These are phyloP conservation scores for Capitella teleta DNA, from an alignment of 1,140 invertebrate genomes.

Conservation along the genomic window DNA sequence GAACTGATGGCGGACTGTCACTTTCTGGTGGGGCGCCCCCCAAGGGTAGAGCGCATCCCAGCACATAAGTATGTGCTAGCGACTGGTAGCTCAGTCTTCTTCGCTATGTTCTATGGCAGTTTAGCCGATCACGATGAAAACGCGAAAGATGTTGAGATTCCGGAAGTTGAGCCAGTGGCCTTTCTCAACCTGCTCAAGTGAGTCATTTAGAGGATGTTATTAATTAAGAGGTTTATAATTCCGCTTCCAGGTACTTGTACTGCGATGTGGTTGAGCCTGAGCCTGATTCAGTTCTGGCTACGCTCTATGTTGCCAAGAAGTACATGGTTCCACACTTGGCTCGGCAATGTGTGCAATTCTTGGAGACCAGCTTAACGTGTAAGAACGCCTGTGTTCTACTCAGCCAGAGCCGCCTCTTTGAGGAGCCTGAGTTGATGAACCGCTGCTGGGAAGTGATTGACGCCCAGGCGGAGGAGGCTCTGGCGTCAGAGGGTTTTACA, in stretches of 20 bases:
- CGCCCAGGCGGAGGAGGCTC: constrained; percentile 67
- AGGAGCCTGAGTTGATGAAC: constrained; percentile 65
- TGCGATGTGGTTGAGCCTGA: constrained; percentile 82
- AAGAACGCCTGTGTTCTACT: constrained; percentile 74
- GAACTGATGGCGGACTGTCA: constrained; percentile 67
- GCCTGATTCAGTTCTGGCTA: constrained; percentile 73
- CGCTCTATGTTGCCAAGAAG: constrained; percentile 75
- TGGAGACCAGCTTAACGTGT: constrained; percentile 64
- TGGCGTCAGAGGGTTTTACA: constrained; percentile 72
- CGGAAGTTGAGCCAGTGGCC: constrained; percentile 70
- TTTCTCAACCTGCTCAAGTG: constrained; percentile 48
- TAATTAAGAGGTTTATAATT: too few species aligned
- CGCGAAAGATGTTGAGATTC: constrained; percentile 63
- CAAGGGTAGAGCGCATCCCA: constrained; percentile 53
- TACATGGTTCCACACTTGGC: constrained; percentile 72
- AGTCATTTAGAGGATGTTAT: too few species aligned
- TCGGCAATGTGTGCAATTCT: constrained; percentile 69
- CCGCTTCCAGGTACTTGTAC: constrained; percentile 81
- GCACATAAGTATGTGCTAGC: constrained; percentile 57
- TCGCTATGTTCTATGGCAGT: constrained; percentile 75
- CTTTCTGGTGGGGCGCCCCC: constrained; percentile 57
- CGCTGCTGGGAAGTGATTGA: constrained; percentile 81
- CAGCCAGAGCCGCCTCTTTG: constrained; percentile 65
- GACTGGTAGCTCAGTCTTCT: constrained; percentile 71
- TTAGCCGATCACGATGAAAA: constrained; percentile 60